Evolutionary conservation across 2,888 invertebrate species (phyloP).

Genomic region (Orgyia antiqua): DNA sequence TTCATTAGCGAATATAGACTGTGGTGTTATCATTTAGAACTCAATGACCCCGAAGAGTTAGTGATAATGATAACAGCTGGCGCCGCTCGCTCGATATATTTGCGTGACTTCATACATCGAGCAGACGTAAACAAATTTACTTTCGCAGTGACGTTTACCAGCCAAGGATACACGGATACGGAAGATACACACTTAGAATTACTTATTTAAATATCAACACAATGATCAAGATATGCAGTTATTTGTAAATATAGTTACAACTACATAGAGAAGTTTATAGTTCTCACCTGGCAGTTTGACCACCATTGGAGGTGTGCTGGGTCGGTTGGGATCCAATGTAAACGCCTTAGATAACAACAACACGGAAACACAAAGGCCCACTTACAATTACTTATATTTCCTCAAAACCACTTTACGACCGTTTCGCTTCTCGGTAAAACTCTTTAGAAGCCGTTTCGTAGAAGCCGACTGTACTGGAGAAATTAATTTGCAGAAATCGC

Average conservation of each 20-base stretch:
- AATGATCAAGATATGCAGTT: no score
- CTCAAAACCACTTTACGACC: constrained; percentile 72
- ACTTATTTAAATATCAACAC: no score
- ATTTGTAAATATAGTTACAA: no score
- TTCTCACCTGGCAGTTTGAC: constrained; percentile 73
- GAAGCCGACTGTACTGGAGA: constrained; percentile 67
- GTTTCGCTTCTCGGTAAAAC: constrained; percentile 72
- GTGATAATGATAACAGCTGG: constrained; percentile 44
- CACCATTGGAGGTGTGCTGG: constrained; percentile 72
- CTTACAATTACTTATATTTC: constrained; percentile 71
- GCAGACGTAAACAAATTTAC: constrained; percentile 30
- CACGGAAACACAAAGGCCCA: constrained; percentile 71
- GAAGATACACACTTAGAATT: background rate
- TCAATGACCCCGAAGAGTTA: constrained; percentile 38
- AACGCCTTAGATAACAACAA: constrained; percentile 58
- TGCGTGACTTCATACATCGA: constrained; percentile 28
- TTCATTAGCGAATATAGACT: constrained; percentile 29
- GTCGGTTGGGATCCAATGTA: constrained; percentile 76
- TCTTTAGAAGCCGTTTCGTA: constrained; percentile 73
- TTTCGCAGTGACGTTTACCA: constrained; percentile 14
- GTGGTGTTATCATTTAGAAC: constrained; percentile 34
- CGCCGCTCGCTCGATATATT: constrained; percentile 41
- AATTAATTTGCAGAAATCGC: constrained; percentile 73
- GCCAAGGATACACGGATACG: constrained; percentile 9
- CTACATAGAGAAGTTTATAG: constrained; percentile 1